These are phyloP conservation scores for Drosophila pachea DNA, from an alignment of 1,140 invertebrate species.

Conservation along the genomic window DNA sequence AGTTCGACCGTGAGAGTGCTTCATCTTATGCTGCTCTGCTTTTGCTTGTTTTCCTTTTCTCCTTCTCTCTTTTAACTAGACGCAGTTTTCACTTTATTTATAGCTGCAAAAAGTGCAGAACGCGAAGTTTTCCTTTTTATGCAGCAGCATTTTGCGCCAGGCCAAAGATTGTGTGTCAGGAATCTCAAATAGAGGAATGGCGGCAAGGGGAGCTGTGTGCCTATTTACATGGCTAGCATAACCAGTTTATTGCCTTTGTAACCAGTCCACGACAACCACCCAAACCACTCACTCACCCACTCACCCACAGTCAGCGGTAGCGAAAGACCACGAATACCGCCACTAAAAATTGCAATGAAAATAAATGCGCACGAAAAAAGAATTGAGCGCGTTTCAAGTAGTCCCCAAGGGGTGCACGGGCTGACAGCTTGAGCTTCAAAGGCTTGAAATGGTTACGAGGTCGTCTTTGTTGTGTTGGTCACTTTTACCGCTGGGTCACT, in stretches of 20 bases:
- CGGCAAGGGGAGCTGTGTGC: not conserved
- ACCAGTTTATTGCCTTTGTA: conserved; percentile 66
- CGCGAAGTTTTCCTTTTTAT: conserved; percentile 53
- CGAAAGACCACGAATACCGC: conserved; percentile 15
- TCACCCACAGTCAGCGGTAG: conserved; percentile 30
- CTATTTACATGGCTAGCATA: conserved; percentile 19
- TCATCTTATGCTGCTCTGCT: too few relatives aligned
- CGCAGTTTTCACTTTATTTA: conserved; percentile 69
- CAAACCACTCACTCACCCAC: conserved; percentile 30
- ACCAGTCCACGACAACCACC: conserved; percentile 49
- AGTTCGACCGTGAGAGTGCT: too few relatives aligned
- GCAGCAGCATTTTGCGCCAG: conserved; percentile 34
- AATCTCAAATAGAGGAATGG: not conserved
- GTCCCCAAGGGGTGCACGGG: conserved; percentile 15
- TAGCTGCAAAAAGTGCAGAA: conserved; percentile 58
- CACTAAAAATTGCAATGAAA: conserved; percentile 64
- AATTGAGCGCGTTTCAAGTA: conserved; percentile 68
- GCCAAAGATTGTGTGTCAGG: conserved; percentile 52
- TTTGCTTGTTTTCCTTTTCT: not conserved
- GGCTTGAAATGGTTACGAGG: conserved; percentile 68
- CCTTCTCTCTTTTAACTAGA: conserved; percentile 33
- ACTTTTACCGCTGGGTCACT: conserved; percentile 57
- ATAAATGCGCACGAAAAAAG: conserved; percentile 42
- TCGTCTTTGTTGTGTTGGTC: conserved; percentile 58
- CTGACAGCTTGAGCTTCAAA: conserved; percentile 31